Conservation (phyloP, 2,797 vertebrate species). For the Gymnothorax javanicus region DNA sequence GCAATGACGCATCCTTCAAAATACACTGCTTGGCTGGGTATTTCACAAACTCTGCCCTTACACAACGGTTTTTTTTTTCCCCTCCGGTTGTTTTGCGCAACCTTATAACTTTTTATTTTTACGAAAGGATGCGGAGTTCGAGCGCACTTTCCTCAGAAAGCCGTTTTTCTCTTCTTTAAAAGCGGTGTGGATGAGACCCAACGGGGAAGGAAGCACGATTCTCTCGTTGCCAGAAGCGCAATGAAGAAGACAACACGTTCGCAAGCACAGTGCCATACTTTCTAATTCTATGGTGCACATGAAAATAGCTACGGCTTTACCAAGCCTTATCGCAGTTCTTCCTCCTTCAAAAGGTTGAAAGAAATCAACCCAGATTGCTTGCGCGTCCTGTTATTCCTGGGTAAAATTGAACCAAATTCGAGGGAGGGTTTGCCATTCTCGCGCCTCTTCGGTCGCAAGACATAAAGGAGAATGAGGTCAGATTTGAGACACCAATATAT, state of each 20-base stretch:
- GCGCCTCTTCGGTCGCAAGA: not conserved
- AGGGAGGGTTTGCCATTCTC: not conserved
- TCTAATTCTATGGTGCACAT: not conserved
- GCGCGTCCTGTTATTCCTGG: not conserved
- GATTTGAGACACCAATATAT: not conserved
- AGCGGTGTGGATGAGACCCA: not conserved
- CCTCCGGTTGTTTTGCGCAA: too few relatives aligned
- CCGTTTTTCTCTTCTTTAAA: not conserved
- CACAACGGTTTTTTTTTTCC: too few relatives aligned
- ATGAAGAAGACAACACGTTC: not conserved
- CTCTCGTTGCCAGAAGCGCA: not conserved
- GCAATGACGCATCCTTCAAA: too few relatives aligned
- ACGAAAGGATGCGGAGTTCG: not conserved
- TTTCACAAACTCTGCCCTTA: too few relatives aligned
- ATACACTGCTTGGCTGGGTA: too few relatives aligned
- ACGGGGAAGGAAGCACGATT: too few relatives aligned
- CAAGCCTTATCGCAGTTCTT: not conserved
- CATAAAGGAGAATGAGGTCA: not conserved
- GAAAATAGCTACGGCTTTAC: not conserved
- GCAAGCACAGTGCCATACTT: not conserved
- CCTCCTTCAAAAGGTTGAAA: not conserved
- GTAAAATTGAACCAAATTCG: not conserved
- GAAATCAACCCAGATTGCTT: not conserved
- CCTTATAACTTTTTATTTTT: too few relatives aligned
- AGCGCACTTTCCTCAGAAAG: not conserved